Conservation (phyloP, 2,113 vertebrate species). For the Hippoglossus stenolepis region DNA sequence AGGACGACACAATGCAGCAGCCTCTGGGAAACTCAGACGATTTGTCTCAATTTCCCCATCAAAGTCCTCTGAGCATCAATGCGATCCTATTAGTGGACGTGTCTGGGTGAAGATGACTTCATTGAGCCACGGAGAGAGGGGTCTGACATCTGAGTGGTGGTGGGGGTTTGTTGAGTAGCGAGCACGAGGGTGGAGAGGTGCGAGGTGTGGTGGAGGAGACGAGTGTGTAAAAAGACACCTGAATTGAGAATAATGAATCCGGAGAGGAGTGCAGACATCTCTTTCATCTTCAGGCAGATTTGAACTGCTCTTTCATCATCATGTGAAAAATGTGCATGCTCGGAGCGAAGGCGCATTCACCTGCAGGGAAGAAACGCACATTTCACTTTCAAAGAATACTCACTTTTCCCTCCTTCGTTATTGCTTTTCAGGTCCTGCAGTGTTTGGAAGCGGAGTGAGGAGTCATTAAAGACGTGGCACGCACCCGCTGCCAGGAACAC, state of each 20-base stretch:
- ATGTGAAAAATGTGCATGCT: conserved; percentile 64
- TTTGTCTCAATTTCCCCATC: conserved; percentile 81
- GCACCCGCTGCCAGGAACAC: conserved; percentile 28
- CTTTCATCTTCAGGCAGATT: conserved; percentile 78
- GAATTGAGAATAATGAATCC: conserved; percentile 82
- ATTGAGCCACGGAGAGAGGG: conserved; percentile 49
- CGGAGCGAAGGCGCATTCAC: conserved; percentile 52
- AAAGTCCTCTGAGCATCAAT: conserved; percentile 68
- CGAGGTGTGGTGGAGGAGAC: conserved; percentile 29
- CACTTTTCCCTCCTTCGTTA: conserved; percentile 32
- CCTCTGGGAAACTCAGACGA: conserved; percentile 48
- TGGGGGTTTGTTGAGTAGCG: not conserved
- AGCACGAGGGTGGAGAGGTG: conserved; percentile 28
- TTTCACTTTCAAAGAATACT: conserved; percentile 72
- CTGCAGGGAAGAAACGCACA: conserved; percentile 52
- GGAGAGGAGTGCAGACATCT: conserved; percentile 69
- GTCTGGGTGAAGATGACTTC: conserved; percentile 66
- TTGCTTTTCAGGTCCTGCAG: conserved; percentile 41
- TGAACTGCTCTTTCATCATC: conserved; percentile 76
- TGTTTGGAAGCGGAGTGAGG: conserved; percentile 50
- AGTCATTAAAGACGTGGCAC: conserved; percentile 51
- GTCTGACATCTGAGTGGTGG: conserved; percentile 48
- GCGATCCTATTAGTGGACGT: conserved; percentile 69
- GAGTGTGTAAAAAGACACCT: conserved; percentile 70
- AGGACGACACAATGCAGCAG: conserved; percentile 3